Evolutionary conservation across 2,797 vertebrate genomes (phyloP), one percentile per base, ranked within the genome.

Genomic region (Chaunax sp.): DNA sequence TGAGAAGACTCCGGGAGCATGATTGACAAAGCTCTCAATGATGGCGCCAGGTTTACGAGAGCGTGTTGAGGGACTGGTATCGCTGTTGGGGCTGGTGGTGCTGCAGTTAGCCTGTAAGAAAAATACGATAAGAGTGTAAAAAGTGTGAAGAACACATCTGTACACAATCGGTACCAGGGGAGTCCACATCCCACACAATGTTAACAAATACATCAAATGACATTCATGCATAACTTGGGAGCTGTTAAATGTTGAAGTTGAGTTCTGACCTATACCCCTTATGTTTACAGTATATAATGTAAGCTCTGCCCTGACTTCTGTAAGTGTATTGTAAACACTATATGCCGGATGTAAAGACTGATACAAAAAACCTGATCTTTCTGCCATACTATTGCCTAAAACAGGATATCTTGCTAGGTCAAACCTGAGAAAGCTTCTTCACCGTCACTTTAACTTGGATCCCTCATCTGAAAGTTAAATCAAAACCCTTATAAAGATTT

Each of bases 21-120:
- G 97, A 94, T 98, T 98, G 70, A 99, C 97, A 26, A 99, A 99
- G 93, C 97, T 98, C 92, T 99, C 97, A 14, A 99, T 99, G 84
- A 99, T 96, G 1, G 97, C 97, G 1, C 97, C 97, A 0, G 97
- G 97, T 80, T 98, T 99, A 60, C 97, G 96, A 83, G 96, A 96
- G 40, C 96, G 96, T 19, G 92, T 23, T 0, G 93, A 89, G 15
- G 95, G 85, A 51, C 91, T 85, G 43, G 77, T 81, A 69, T 90
- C 87, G 23, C 85, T 83, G 83, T 78, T 89, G 3, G 90, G 63
- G 51, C 83, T 86, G 87, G 84, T 93, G 77, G 88, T 72, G 50
- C 94, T 79, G 74, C 96, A 97, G 81, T 95, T 95, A 80, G 95
- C 94, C 96, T 98, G 91, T 0, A 14, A 60, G 23, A 13, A 62